phyloP scores from a whole-genome alignment of 2,888 invertebrate genomes.

The Proisotoma minuta region DNA sequence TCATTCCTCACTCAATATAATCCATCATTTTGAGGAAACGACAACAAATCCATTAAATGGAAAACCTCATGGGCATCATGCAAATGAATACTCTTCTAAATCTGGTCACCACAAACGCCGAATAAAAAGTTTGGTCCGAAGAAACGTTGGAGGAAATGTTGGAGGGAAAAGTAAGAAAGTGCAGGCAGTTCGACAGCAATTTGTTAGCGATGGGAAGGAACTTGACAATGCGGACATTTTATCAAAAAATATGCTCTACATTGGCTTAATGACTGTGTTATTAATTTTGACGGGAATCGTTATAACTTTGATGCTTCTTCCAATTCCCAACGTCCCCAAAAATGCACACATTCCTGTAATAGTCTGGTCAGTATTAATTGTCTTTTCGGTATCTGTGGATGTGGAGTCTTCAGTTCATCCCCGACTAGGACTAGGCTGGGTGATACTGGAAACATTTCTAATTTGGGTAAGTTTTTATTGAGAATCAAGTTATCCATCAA shows the following conservation, averaged over 20 bases:
- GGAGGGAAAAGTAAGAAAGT: neutral
- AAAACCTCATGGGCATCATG: no score
- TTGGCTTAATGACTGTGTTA: constrained; percentile 8
- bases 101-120: neutral
- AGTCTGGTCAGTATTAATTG: constrained; percentile 43
- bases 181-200: neutral
- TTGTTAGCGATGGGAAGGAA: neutral
- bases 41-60: no score
- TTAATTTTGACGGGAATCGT: constrained; percentile 36
- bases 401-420: constrained; percentile 53
- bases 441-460: constrained; percentile 65
- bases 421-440: constrained; percentile 67
- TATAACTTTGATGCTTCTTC: constrained; percentile 42
- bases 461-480: constrained; percentile 57
- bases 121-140: neutral
- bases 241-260: constrained; percentile 7
- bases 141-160: neutral
- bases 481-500: neutral
- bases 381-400: constrained; percentile 36
- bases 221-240: neutral
- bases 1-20: no score
- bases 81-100: no score
- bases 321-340: constrained; percentile 27
- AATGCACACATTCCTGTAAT: constrained; percentile 46
- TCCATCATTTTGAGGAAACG: no score